Evolutionary conservation across 2,113 vertebrate genomes (phyloP).

Genomic region (Pseudopipra pipra): DNA sequence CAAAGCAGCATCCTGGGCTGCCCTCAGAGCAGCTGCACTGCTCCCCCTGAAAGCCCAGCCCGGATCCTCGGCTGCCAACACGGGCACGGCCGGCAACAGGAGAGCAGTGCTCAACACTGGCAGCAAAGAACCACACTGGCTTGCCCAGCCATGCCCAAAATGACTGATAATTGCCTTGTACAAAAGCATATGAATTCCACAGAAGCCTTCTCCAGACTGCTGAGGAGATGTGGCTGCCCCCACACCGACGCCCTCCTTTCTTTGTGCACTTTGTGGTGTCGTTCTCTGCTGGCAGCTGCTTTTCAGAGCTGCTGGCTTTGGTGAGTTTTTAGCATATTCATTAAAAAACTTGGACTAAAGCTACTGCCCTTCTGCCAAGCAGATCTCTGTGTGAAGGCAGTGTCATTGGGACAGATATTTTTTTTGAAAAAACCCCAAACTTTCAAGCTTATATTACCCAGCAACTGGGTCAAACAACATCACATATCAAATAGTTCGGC

Average conservation of each 20-base stretch:
- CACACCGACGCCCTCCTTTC: rapidly evolving
- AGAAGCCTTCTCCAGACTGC: not conserved
- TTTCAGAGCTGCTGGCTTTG: not conserved
- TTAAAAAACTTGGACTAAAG: slow-evolving; percentile 19
- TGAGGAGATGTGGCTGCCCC: rapidly evolving
- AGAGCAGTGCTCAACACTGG: rapidly evolving
- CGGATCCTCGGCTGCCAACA: not conserved
- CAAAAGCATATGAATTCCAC: not conserved
- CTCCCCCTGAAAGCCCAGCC: not conserved
- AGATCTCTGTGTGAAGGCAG: not conserved
- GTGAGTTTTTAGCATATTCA: not conserved
- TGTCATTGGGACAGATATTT: not conserved
- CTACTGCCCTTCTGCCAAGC: not conserved
- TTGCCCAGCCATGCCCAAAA: not conserved
- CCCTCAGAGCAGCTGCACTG: not conserved
- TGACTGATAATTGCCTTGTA: not conserved
- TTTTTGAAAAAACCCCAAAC: not conserved
- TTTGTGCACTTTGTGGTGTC: not conserved
- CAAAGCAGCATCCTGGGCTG: not conserved
- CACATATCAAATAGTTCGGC: not conserved
- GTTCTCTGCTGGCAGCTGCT: not conserved
- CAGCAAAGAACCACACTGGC: not conserved
- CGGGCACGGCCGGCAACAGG: not conserved
- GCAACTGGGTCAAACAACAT: not conserved
- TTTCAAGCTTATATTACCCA: not conserved